Conservation (phyloP, 1,140 invertebrate genomes). For the Callitettix versicolor region DNA sequence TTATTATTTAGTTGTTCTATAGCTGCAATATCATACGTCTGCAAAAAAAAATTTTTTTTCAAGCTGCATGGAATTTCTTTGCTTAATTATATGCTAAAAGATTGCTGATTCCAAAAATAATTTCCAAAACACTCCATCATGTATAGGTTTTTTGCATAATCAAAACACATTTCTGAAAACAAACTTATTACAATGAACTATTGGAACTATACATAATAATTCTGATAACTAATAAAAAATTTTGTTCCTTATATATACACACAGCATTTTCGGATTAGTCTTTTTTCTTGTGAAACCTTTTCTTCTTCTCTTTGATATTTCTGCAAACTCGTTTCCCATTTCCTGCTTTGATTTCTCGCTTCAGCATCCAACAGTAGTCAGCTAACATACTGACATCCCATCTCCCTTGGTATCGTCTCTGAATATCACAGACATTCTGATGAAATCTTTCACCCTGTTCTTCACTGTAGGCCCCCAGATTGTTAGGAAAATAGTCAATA, state of each 20-base stretch:
- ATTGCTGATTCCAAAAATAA: no score
- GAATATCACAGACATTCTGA: slow-evolving; percentile 11
- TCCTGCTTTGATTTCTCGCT: slow-evolving; percentile 7
- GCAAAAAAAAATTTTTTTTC: no score
- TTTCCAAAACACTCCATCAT: no score
- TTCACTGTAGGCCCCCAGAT: slow-evolving; percentile 17
- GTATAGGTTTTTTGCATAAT: no score
- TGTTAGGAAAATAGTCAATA: slow-evolving; percentile 17
- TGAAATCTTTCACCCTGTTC: slow-evolving; percentile 17
- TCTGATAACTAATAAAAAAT: no score
- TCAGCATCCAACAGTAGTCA: slow-evolving; percentile 15
- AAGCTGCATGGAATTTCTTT: no score
- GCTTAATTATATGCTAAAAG: no score
- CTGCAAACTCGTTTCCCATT: slow-evolving; percentile 10
- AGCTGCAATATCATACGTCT: no score
- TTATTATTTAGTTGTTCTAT: no score
- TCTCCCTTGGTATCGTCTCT: slow-evolving; percentile 8
- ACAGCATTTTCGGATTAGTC: background rate
- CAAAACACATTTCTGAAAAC: no score
- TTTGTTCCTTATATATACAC: background rate
- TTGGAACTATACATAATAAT: no score
- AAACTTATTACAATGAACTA: no score
- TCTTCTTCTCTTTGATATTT: slow-evolving; percentile 14
- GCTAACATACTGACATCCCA: background rate
- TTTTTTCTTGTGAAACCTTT: slow-evolving; percentile 7